Percentiles rank a stretch among this genome's conserved stretches.
phyloP scores from a whole-genome alignment of 2,888 invertebrate genomes.

The Drosophila melanocephala region DNA sequence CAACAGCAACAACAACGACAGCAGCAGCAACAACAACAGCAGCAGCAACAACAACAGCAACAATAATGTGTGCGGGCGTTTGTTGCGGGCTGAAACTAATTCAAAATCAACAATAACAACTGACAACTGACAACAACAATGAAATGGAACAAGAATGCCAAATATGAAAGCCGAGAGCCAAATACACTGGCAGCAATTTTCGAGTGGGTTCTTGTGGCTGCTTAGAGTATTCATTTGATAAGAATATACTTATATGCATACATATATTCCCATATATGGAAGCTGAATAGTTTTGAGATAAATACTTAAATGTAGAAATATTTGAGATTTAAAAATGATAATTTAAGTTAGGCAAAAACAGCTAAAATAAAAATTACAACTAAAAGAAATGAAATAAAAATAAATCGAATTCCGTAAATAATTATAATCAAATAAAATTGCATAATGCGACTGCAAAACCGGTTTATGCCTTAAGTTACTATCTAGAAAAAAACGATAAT shows the following conservation, averaged over 20 bases:
- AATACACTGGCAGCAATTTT: slow-evolving; percentile 32
- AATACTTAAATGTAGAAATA: neutral
- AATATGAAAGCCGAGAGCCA: slow-evolving; percentile 18
- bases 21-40: slow-evolving; percentile 25
- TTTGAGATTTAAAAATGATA: neutral
- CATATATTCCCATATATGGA: neutral
- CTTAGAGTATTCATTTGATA: neutral
- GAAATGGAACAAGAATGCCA: slow-evolving; percentile 28
- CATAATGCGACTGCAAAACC: neutral
- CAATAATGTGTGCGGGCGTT: slow-evolving; percentile 43
- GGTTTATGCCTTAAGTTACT: neutral
- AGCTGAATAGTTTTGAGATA: neutral
- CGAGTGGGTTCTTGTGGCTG: neutral
- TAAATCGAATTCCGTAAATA: neutral
- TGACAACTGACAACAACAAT: slow-evolving; percentile 40
- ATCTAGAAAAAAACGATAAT: neutral
- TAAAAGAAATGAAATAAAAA: neutral
- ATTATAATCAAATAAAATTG: neutral
- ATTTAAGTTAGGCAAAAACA: neutral
- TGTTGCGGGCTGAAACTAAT: slow-evolving; percentile 62
- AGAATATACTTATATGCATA: neutral
- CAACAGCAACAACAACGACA: slow-evolving; percentile 31
- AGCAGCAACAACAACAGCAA: slow-evolving; percentile 19
- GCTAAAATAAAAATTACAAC: neutral
- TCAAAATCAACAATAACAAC: slow-evolving; percentile 72